These are phyloP conservation scores for Caenorhabditis wallacei DNA, from an alignment of 2,888 invertebrate genomes.

Conservation along the genomic window DNA sequence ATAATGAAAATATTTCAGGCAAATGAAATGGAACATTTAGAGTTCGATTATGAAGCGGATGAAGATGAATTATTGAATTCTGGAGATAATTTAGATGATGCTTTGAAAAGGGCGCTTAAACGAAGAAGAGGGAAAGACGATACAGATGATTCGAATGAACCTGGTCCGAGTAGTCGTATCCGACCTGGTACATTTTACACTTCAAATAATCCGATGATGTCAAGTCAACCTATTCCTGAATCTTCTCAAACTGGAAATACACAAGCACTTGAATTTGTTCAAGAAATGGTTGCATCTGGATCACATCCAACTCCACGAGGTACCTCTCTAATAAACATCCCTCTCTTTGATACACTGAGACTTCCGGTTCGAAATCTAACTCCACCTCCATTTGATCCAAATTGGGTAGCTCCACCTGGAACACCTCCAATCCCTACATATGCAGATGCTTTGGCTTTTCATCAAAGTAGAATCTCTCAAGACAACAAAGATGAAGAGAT, in stretches of 20 bases:
- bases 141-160: neutral
- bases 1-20: neutral
- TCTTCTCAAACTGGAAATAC: neutral
- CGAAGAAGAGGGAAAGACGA: neutral
- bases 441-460: neutral
- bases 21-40: neutral
- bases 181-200: neutral
- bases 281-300: neutral
- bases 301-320: neutral
- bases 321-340: neutral
- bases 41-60: neutral
- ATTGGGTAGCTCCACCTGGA: conserved; percentile 21
- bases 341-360: neutral
- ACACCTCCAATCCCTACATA: neutral
- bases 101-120: too few relatives aligned
- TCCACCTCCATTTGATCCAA: conserved; percentile 12
- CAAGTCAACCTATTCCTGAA: too few relatives aligned
- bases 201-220: neutral
- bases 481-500: neutral
- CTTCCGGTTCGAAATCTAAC: too few relatives aligned
- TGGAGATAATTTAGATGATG: neutral
- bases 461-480: neutral
- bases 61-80: neutral
- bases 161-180: conserved; percentile 4
- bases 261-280: neutral